phyloP scores from a whole-genome alignment of 2,113 vertebrate genomes.

The Lamprotornis superbus region DNA sequence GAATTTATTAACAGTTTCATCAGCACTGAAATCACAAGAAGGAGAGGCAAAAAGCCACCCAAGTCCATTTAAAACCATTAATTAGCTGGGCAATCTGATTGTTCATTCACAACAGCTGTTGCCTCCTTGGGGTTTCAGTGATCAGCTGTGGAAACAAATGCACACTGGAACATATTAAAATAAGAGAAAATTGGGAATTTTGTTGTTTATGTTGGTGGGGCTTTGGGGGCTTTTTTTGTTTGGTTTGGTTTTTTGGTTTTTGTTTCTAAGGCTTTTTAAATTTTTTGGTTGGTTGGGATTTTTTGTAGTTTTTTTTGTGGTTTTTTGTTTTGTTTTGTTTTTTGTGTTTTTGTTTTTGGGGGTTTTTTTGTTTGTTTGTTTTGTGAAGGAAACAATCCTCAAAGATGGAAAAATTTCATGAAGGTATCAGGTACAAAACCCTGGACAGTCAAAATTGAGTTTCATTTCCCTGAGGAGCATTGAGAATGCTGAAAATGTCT shows the following conservation, averaged over 20 bases:
- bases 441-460: background rate
- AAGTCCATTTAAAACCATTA: background rate
- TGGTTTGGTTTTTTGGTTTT: too few relatives aligned
- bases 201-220: background rate
- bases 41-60: accelerated
- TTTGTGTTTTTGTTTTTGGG: too few relatives aligned
- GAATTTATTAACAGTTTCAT: background rate
- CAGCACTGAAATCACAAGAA: background rate
- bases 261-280: too few relatives aligned
- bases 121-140: background rate
- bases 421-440: background rate
- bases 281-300: too few relatives aligned
- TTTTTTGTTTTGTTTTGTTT: background rate
- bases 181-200: background rate
- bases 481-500: background rate
- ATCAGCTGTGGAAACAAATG: background rate
- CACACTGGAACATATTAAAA: background rate
- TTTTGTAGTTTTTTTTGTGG: too few relatives aligned
- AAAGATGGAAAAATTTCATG: background rate
- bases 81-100: background rate
- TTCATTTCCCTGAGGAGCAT: background rate
- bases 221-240: background rate
- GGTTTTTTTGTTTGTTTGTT: background rate
- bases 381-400: background rate
- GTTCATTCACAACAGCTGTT: background rate